Base-by-base conservation (phyloP, 1,140 invertebrate species). In the Danaus plexippus region DNA sequence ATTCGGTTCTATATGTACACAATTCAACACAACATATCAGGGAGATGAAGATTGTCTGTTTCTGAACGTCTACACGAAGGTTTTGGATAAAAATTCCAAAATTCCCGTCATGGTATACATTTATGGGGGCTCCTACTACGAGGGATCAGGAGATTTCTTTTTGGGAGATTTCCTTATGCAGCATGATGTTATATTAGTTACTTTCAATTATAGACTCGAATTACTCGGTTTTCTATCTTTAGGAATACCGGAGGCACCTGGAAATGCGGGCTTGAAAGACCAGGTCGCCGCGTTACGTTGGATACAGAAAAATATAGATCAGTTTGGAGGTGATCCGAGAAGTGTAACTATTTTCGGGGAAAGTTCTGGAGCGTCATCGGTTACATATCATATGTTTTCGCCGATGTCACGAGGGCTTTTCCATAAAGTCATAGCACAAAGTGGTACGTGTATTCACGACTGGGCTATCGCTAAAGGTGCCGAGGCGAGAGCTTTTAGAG, bases 271-370 rank as follows among this genome's bases (percentile, higher is more conserved):
- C 0, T 68, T 93, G 11, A 89, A 91, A 59, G 92, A 93, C 71
- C 90, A 92, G 80, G 88, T 91, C 9, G 66, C 62, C n/a, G 77
- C 76, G 1, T 53, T 84, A 22, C 62, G 63, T 9, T 84, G 84
- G 81, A 67, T 86, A 8, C 71, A 77, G 44, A 66, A 73, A n/a
- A 86, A 88, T 60, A 87, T 88, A 42, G 57, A 47, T 1, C 52
- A 88, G 50, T 95, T 95, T 69, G 93, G 93, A 6, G 94, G 94
- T 6, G 91, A 93, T 76, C 88, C 90, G 0, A 75, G 91, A 13
- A 90, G 89, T 67, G 51, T 96, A 1, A 94, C 92, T 0, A 76
- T 94, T 12, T 93, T 94, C 62, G 92, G 92, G 1, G 91, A 93
- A 71, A 92, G 91, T 66, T 92, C 92, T 0, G 92, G 92, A 4